These are phyloP conservation scores for Cranoglanis bouderius DNA, from an alignment of 2,113 vertebrate species.

Conservation along the genomic window DNA sequence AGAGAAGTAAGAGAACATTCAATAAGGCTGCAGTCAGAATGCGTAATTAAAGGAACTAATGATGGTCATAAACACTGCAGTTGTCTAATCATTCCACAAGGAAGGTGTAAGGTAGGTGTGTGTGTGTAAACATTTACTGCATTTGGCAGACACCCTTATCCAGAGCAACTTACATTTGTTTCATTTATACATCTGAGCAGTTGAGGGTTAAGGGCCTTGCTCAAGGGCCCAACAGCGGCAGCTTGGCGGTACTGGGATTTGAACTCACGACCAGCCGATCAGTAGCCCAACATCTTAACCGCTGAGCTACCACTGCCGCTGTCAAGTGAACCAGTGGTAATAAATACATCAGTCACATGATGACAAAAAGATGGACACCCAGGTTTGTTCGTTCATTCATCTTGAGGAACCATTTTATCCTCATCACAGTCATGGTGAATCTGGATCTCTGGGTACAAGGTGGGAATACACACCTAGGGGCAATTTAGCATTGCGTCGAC, in stretches of 20 bases:
- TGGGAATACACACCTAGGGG: background rate
- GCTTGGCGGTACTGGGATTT: too few species aligned
- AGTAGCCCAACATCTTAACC: too few species aligned
- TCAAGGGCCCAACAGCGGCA: too few species aligned
- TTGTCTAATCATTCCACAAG: background rate
- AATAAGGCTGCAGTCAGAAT: background rate
- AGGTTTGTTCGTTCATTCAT: background rate
- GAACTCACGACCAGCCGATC: too few species aligned
- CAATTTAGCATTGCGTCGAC: background rate
- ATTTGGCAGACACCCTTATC: too few species aligned
- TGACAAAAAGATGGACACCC: background rate
- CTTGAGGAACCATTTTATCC: background rate
- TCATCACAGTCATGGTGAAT: background rate
- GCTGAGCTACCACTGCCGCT: too few species aligned
- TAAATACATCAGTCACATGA: background rate
- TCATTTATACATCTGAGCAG: too few species aligned
- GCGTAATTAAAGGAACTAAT: conserved; percentile 22
- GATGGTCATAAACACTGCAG: conserved; percentile 7
- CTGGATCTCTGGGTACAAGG: background rate
- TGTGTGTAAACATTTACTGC: too few species aligned
- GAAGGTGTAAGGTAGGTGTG: background rate
- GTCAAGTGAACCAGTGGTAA: background rate
- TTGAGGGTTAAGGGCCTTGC: too few species aligned
- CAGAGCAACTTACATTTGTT: too few species aligned
- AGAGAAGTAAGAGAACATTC: background rate